These are phyloP conservation scores for Oikopleura dioica DNA, from an alignment of 23 tunicate species.

Conservation along the genomic window DNA sequence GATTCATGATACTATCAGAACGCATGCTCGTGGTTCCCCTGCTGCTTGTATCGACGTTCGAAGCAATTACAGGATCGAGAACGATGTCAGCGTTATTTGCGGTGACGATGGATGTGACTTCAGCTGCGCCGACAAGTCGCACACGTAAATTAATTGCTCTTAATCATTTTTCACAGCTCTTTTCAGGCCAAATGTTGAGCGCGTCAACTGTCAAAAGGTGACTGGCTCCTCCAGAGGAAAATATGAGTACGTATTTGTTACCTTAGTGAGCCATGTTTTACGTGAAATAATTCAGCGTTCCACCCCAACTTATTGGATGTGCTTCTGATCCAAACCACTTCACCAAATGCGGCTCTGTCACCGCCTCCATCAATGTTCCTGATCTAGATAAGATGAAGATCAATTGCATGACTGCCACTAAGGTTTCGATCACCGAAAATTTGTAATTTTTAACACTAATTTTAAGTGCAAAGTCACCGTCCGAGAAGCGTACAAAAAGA, in stretches of 20 bases:
- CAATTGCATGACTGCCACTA: not conserved
- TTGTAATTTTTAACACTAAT: no score
- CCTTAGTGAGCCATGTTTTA: no score
- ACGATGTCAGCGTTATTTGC: not conserved
- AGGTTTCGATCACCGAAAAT: no score
- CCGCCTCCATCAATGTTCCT: not conserved
- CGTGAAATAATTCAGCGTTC: no score
- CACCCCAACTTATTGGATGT: not conserved
- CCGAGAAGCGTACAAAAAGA: not conserved
- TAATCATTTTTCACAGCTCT: no score
- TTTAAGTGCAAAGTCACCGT: not conserved
- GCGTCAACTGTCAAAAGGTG: not conserved
- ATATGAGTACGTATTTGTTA: not conserved
- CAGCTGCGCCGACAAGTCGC: not conserved
- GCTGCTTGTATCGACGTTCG: not conserved
- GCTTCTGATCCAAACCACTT: not conserved
- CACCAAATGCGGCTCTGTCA: not conserved
- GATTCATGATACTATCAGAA: not conserved
- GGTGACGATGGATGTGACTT: not conserved
- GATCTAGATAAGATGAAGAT: not conserved
- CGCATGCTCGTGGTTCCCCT: not conserved
- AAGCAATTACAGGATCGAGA: not conserved
- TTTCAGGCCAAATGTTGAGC: not conserved
- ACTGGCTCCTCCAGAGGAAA: not conserved
- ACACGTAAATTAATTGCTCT: no score